phyloP scores from a whole-genome alignment of 1,140 invertebrate genomes.

The Chionoecetes opilio region DNA sequence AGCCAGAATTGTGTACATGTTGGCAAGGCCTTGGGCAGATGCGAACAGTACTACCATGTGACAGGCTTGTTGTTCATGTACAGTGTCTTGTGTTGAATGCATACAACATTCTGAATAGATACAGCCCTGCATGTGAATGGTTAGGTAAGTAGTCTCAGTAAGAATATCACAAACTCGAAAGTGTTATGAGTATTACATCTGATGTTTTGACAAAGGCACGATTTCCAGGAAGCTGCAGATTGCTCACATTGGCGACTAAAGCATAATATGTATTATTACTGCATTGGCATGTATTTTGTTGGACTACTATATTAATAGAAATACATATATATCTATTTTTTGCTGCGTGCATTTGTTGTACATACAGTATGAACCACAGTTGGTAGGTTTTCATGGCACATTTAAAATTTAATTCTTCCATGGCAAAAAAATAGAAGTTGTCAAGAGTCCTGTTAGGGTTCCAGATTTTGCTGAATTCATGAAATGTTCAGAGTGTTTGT shows the following conservation, averaged over 20 bases:
- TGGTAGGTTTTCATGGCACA: conserved; percentile 76
- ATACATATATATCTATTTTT: conserved; percentile 80
- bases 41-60: conserved; percentile 79
- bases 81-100: conserved; percentile 80
- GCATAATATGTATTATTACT: conserved; percentile 79
- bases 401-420: background rate
- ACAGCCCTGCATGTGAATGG: conserved; percentile 77
- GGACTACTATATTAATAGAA: conserved; percentile 76
- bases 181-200: conserved; percentile 64
- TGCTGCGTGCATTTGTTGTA: conserved; percentile 80
- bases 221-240: conserved; percentile 68
- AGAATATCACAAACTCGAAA: conserved; percentile 62
- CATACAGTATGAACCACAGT: conserved; percentile 73
- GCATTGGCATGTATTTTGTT: conserved; percentile 78
- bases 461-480: background rate
- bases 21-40: conserved; percentile 79
- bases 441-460: background rate
- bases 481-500: background rate
- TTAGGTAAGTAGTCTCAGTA: conserved; percentile 77
- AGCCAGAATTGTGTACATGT: conserved; percentile 74
- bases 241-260: conserved; percentile 73
- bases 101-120: conserved; percentile 77
- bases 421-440: background rate
- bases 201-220: conserved; percentile 74
- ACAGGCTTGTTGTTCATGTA: conserved; percentile 78